Conservation (phyloP, 2,113 vertebrate genomes). For the Periophthalmodon schlosseri region DNA sequence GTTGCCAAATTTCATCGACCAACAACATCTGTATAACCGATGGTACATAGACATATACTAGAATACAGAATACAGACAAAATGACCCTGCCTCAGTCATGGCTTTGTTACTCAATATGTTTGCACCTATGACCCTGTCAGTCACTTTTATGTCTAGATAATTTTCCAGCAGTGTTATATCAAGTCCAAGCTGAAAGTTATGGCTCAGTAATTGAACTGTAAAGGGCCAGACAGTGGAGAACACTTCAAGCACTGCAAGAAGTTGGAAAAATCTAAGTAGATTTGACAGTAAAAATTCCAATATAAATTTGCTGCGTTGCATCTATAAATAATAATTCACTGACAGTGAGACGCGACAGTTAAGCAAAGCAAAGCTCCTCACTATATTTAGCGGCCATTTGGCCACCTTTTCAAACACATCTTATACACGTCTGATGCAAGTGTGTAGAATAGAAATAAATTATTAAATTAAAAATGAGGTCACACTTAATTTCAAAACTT, state of each 20-base stretch:
- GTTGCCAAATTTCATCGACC: background rate
- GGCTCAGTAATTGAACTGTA: background rate
- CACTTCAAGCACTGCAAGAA: too few species aligned
- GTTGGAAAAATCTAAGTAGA: too few species aligned
- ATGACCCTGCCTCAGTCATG: background rate
- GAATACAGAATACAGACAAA: background rate
- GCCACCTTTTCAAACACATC: constrained; percentile 36
- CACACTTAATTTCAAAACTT: too few species aligned
- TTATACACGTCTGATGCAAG: constrained; percentile 29
- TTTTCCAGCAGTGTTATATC: constrained; percentile 41
- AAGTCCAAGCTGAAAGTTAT: constrained; percentile 46
- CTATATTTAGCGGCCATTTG: background rate
- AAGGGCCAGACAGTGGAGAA: too few species aligned
- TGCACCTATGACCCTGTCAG: constrained; percentile 38
- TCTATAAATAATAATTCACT: too few species aligned
- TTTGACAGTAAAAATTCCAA: too few species aligned
- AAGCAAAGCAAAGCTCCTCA: too few species aligned
- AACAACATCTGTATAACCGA: background rate
- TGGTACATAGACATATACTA: background rate
- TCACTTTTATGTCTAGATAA: constrained; percentile 39
- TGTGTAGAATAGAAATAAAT: constrained; percentile 10
- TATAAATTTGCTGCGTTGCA: too few species aligned
- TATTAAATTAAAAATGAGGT: too few species aligned
- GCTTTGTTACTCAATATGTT: constrained; percentile 8
- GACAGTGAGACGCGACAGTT: too few species aligned